Evolutionary conservation across 2,113 vertebrate species (phyloP).

Genomic region (Rhipidura dahli): DNA sequence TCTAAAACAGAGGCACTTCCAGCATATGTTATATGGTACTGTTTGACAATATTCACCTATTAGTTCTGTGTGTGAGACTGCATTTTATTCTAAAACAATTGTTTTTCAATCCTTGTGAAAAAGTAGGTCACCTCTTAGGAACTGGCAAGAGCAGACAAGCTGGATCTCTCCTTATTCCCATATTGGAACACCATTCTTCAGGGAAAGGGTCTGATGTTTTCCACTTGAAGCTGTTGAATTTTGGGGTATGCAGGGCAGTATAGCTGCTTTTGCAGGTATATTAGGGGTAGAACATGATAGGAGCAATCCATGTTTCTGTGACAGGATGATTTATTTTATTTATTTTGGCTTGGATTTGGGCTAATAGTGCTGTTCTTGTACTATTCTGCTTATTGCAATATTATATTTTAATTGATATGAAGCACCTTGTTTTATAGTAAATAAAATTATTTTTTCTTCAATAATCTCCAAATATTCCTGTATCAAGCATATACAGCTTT

Average conservation of each 20-base stretch:
- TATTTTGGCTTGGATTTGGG: neutral
- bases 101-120: neutral
- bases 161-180: neutral
- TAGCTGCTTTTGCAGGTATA: neutral
- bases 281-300: neutral
- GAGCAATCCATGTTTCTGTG: neutral
- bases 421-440: neutral
- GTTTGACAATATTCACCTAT: neutral
- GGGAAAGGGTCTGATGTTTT: neutral
- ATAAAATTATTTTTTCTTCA: neutral
- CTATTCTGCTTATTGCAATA: neutral
- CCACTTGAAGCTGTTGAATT: neutral
- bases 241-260: neutral
- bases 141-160: neutral
- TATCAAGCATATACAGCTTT: neutral
- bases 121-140: neutral
- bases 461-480: neutral
- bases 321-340: neutral
- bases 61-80: neutral
- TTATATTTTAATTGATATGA: neutral
- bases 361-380: neutral
- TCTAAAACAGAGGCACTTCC: neutral
- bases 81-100: neutral
- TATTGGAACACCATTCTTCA: neutral
- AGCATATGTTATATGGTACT: neutral